A percentile compares a stretch with the other conserved stretches of the same genome.
Evolutionary conservation across 2,113 vertebrate species (phyloP).

Genomic region (Gobius niger): DNA sequence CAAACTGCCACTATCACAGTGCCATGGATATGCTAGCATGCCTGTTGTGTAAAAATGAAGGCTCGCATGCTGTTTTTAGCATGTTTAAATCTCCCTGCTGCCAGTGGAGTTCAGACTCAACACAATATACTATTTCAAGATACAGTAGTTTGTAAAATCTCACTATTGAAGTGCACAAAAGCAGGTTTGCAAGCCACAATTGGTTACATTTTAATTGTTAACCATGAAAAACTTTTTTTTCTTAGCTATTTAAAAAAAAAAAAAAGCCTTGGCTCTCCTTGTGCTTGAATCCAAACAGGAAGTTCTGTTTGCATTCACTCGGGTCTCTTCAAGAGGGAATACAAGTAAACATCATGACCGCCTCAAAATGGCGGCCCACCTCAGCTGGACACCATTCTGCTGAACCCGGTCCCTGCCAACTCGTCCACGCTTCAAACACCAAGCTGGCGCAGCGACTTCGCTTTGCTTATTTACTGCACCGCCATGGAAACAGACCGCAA

Average conservation of each 20-base stretch:
- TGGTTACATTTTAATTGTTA: background rate
- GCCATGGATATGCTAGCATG: no score
- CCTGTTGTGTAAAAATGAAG: no score
- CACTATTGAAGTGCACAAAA: no score
- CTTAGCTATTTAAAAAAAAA: background rate
- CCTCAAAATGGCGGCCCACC: background rate
- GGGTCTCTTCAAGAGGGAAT: background rate
- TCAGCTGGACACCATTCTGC: background rate
- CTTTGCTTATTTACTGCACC: conserved; percentile 17
- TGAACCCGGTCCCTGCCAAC: conserved; percentile 3
- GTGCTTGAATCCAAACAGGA: conserved; percentile 26
- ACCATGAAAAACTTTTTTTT: no score
- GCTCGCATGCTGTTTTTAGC: no score
- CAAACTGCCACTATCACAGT: no score
- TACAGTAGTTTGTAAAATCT: no score
- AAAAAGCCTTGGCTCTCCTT: conserved; percentile 24
- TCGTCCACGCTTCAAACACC: conserved; percentile 22
- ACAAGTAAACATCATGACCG: background rate
- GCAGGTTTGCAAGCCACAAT: no score
- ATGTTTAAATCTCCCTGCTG: no score
- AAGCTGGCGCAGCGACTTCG: conserved; percentile 43
- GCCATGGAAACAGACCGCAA: background rate
- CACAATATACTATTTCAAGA: no score
- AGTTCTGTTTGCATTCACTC: background rate
- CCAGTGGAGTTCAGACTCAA: no score